Evolutionary conservation across 2,113 vertebrate genomes (phyloP).

Genomic region (Corythaixoides concolor): DNA sequence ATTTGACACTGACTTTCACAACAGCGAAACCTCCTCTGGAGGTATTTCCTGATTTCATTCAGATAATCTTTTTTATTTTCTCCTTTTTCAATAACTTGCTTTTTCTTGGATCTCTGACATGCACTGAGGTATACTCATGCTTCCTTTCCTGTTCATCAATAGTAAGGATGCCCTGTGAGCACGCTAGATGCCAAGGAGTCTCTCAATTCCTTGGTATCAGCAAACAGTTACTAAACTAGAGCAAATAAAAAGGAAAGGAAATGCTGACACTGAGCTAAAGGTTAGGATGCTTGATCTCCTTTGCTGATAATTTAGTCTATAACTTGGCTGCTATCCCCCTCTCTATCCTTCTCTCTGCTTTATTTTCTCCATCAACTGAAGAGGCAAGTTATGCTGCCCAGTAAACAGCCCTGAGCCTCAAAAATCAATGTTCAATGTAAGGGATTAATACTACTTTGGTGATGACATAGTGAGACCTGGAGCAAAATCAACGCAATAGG

Average conservation of each 20-base stretch:
- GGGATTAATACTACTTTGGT: not conserved
- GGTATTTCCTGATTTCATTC: not conserved
- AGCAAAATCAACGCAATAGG: not conserved
- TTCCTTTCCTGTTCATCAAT: not conserved
- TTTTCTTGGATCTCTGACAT: not conserved
- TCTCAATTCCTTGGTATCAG: slow-evolving; percentile 13
- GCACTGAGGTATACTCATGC: not conserved
- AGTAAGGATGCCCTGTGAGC: not conserved
- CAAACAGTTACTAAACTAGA: not conserved
- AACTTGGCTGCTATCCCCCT: not conserved
- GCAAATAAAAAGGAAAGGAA: not conserved
- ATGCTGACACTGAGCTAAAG: not conserved
- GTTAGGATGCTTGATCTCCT: not conserved
- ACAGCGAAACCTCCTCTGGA: not conserved
- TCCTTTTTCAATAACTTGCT: not conserved
- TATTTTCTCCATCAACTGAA: not conserved
- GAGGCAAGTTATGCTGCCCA: not conserved
- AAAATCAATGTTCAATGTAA: not conserved
- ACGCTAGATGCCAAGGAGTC: not conserved
- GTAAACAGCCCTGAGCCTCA: not conserved
- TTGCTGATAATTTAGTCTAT: not conserved
- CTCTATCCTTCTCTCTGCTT: not conserved
- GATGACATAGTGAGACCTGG: not conserved
- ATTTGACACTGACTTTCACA: not conserved
- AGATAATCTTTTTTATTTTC: not conserved